These are phyloP conservation scores for Prunella himalayana DNA, from an alignment of 2,113 vertebrate genomes.

Conservation along the genomic window DNA sequence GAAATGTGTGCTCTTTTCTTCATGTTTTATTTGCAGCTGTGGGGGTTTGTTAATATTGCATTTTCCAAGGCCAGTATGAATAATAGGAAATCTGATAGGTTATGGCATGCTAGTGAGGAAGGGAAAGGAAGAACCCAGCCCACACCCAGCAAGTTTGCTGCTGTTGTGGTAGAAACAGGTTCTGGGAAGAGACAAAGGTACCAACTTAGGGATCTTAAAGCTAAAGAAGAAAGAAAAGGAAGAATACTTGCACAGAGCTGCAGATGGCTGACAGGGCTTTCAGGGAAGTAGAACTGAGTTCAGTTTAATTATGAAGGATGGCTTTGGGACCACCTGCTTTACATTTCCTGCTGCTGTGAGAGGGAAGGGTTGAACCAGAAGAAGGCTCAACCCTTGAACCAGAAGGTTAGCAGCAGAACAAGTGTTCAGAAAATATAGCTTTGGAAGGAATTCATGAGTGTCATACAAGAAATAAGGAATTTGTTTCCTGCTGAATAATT, in stretches of 20 bases:
- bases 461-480: not conserved
- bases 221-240: not conserved
- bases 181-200: not conserved
- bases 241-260: not conserved
- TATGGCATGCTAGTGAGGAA: not conserved
- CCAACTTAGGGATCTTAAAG: not conserved
- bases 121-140: not conserved
- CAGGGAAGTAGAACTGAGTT: not conserved
- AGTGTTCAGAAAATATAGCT: not conserved
- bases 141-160: not conserved
- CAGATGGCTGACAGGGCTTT: not conserved
- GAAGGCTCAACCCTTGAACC: too few species aligned
- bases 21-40: not conserved
- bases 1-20: not conserved
- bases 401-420: not conserved
- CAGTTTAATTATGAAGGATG: rapidly evolving
- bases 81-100: not conserved
- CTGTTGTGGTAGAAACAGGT: not conserved
- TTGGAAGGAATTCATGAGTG: not conserved
- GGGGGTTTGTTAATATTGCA: not conserved
- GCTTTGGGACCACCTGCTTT: not conserved
- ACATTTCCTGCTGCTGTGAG: not conserved
- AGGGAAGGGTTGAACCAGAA: not conserved
- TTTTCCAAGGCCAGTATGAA: not conserved
- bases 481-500: not conserved